Evolutionary conservation across 1,140 invertebrate genomes (phyloP), one percentile per base, ranked within the genome.

Genomic region (Nymphalis io): DNA sequence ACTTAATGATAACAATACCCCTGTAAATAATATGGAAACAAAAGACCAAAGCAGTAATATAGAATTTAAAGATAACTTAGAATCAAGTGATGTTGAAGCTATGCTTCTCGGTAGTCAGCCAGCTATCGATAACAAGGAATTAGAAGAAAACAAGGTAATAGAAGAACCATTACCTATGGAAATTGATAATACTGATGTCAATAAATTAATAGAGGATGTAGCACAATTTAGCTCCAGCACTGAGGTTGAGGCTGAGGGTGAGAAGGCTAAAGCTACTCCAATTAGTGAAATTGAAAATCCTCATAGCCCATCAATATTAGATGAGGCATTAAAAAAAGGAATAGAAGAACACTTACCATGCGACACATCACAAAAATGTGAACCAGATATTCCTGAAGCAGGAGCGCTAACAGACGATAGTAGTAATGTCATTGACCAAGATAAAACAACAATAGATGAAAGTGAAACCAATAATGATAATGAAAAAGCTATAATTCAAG

Each of bases 71-170:
- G 64, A 79, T 57, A 85, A 80, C 73, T 74, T 89, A 66, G 84
- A 88, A 70, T 87, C 85, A 11, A 89, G 78, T 78, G 89, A 91
- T 83, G 88, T 91, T 15, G 89, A 91, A 81, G 86, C 89, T n/a
- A 91, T 91, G 80, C 80, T 91, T 27, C 74, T 91, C 23, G 89
- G 88, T 16, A 88, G 21, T 13, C 51, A 55, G 5, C 23, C 51
- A n/a, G 23, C 13, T 23, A 15, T 5, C 3, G 15, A 55, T 55
- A 21, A 55, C 16, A 55, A 55, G 23, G 20, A 90, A 62, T 4
- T 77, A 64, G 53, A 73, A 18, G 51, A 69, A 13, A 73, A 55
- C 51, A 81, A 51, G 83, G 27, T 8, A 74, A 55, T 72, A 44
- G 27, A 72, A 3, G 76, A 78, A 70, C 20, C 81, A 51, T 77